Percentiles rank a stretch among this genome's conserved stretches.
These are phyloP conservation scores for Pelecanoides urinatrix DNA, from an alignment of 2,113 vertebrate genomes.

Conservation along the genomic window DNA sequence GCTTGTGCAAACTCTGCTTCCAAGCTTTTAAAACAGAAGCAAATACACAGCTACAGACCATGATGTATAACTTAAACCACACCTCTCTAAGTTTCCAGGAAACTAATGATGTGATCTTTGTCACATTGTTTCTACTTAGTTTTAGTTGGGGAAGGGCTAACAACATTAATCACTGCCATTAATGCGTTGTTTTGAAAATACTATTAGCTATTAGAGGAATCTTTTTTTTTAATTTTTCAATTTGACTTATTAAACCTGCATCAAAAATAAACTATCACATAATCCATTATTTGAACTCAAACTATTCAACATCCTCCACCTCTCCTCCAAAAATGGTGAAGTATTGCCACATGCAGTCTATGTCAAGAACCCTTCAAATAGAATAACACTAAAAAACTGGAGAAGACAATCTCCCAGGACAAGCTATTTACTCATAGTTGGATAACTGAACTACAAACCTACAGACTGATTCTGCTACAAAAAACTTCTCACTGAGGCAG, in stretches of 20 bases:
- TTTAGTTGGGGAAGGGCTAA: conserved; percentile 72
- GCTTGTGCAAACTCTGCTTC: background rate
- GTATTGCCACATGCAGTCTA: background rate
- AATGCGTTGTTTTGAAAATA: conserved; percentile 70
- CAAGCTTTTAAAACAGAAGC: conserved; percentile 15
- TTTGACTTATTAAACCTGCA: conserved; percentile 25
- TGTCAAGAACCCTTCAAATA: background rate
- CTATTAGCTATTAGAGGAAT: conserved; percentile 59
- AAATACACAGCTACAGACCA: conserved; percentile 12
- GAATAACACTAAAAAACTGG: background rate
- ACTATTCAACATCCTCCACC: background rate
- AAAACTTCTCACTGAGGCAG: background rate
- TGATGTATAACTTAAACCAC: conserved; percentile 72
- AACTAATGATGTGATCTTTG: conserved; percentile 74
- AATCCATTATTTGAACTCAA: conserved; percentile 15
- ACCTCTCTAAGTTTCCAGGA: conserved; percentile 57
- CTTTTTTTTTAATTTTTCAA: background rate
- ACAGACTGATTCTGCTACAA: background rate
- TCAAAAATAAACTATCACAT: conserved; percentile 14
- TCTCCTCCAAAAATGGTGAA: background rate
- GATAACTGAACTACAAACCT: background rate
- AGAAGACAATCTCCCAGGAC: background rate
- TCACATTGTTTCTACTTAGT: conserved; percentile 66
- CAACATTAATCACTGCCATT: conserved; percentile 75
- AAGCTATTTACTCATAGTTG: background rate